phyloP scores from a whole-genome alignment of 2,888 invertebrate species.

The Pollenia griseotomentosa region DNA sequence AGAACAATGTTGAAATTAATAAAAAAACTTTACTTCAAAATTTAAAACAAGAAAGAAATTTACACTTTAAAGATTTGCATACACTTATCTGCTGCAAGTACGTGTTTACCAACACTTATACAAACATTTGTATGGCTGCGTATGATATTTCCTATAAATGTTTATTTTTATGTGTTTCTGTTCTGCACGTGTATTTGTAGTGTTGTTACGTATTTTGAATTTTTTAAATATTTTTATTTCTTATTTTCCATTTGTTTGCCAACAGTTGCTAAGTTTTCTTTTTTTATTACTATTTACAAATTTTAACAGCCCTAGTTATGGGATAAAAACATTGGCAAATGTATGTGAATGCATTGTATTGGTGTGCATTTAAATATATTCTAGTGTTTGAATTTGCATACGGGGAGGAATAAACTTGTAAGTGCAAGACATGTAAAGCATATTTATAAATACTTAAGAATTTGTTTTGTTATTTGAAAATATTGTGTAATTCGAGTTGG shows the following conservation, averaged over 20 bases:
- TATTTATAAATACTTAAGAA: constrained; percentile 20
- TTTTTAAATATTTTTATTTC: constrained; percentile 29
- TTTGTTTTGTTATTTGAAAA: background rate
- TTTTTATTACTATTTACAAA: constrained; percentile 13
- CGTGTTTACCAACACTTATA: background rate
- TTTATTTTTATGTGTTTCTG: background rate
- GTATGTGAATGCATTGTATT: background rate
- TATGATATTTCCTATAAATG: background rate
- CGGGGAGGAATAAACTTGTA: background rate
- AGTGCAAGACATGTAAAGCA: background rate
- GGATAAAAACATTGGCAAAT: background rate
- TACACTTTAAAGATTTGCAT: background rate
- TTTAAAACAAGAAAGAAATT: background rate
- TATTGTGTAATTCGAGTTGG: no score
- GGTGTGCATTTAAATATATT: background rate
- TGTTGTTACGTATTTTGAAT: constrained; percentile 31
- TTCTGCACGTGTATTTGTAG: constrained; percentile 16
- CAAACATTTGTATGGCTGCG: background rate
- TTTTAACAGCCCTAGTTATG: constrained; percentile 9
- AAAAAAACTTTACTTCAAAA: no score
- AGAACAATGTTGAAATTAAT: no score
- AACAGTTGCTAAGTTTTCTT: constrained; percentile 22
- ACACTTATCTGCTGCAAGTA: background rate
- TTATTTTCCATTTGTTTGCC: constrained; percentile 18
- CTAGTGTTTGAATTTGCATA: background rate